Conservation (phyloP, 2,888 invertebrate species). For the Lamellibrachia columna region DNA sequence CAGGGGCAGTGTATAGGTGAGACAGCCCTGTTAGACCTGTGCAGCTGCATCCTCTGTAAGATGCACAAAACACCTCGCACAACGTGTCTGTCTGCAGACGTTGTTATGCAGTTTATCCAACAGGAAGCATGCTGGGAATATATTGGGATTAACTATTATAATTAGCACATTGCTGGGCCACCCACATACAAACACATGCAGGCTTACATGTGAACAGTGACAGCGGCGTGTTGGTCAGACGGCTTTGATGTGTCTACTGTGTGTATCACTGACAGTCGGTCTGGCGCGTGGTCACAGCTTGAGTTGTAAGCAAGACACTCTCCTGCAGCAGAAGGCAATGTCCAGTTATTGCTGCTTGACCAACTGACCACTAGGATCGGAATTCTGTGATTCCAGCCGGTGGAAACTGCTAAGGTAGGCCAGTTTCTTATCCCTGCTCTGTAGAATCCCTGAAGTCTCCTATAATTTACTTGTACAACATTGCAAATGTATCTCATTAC, state of each 20-base stretch:
- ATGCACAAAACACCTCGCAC: neutral
- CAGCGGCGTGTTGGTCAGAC: neutral
- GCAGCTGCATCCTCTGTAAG: neutral
- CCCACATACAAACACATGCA: neutral
- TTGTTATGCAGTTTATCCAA: neutral
- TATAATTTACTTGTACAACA: neutral
- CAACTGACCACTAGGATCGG: neutral
- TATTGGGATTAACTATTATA: neutral
- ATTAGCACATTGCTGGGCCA: neutral
- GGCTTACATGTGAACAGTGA: neutral
- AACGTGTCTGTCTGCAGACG: neutral
- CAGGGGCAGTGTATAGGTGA: neutral
- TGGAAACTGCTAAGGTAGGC: neutral
- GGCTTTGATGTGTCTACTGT: neutral
- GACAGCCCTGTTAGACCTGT: neutral
- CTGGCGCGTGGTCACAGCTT: neutral
- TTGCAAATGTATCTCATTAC: neutral
- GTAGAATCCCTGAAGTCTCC: neutral
- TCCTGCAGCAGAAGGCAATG: neutral
- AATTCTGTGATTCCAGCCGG: neutral
- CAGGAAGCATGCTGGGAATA: constrained; percentile 4
- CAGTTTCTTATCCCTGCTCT: neutral
- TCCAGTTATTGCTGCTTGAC: neutral
- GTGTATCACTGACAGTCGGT: neutral
- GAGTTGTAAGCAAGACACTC: neutral